A percentile compares a stretch with the other conserved stretches of the same genome.
Conservation (phyloP, 2,797 vertebrate genomes). For the Epinephelus coioides region DNA sequence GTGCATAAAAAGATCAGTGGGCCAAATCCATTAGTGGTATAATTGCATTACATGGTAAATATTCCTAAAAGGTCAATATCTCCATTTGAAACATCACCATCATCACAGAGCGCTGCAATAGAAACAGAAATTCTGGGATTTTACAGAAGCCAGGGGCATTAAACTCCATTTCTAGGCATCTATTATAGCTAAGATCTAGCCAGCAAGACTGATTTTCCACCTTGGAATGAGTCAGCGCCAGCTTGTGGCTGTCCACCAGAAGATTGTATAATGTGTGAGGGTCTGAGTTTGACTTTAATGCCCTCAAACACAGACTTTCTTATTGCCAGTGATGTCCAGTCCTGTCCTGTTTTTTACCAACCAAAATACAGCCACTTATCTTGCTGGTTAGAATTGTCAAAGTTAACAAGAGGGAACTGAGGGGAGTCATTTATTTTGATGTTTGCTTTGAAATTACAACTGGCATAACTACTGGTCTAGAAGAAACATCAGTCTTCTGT, state of each 20-base stretch:
- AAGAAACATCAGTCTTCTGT: too few relatives aligned
- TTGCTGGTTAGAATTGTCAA: background rate
- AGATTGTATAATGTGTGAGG: conserved; percentile 31
- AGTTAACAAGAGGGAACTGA: background rate
- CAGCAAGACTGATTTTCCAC: conserved; percentile 50
- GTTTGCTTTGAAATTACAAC: too few relatives aligned
- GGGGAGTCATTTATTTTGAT: too few relatives aligned
- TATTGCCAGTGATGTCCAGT: background rate
- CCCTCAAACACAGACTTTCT: conserved; percentile 36
- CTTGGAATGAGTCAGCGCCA: conserved; percentile 36
- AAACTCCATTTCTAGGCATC: conserved; percentile 53
- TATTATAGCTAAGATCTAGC: conserved; percentile 53
- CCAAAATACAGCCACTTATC: conserved; percentile 1
- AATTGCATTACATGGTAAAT: conserved; percentile 85
- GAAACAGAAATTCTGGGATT: conserved; percentile 62
- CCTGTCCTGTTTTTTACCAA: background rate
- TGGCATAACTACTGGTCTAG: too few relatives aligned
- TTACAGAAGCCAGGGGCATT: conserved; percentile 50
- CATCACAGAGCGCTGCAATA: conserved; percentile 59
- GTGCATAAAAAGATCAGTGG: conserved; percentile 82
- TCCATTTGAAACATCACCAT: conserved; percentile 74
- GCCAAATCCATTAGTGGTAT: conserved; percentile 83
- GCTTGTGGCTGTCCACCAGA: conserved; percentile 35
- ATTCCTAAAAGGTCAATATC: conserved; percentile 82
- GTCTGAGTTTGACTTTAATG: conserved; percentile 37